phyloP scores from a whole-genome alignment of 2,888 invertebrate genomes.

The Dicycla oo region DNA sequence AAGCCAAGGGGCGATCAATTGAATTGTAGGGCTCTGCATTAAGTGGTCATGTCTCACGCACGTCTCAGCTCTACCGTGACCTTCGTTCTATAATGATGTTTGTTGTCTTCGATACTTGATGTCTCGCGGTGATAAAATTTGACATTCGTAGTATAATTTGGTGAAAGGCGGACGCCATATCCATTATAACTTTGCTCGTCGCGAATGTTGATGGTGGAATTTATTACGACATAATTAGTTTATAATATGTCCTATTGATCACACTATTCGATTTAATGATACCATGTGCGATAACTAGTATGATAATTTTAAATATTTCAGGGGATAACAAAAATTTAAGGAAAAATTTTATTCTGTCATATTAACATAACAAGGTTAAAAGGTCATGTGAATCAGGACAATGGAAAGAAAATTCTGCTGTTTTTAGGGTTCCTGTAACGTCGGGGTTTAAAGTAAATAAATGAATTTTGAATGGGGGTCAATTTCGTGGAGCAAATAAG shows the following conservation, averaged over 20 bases:
- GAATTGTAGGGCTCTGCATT: conserved; percentile 53
- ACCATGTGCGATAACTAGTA: background rate
- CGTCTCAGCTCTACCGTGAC: conserved; percentile 50
- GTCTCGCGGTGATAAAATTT: conserved; percentile 44
- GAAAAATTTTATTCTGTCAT: background rate
- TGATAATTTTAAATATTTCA: background rate
- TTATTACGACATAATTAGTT: conserved; percentile 22
- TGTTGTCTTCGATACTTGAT: conserved; percentile 53
- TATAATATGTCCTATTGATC: background rate
- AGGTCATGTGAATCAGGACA: background rate
- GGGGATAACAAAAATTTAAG: background rate
- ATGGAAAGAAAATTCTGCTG: background rate
- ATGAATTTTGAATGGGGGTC: too few relatives aligned
- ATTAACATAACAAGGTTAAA: background rate
- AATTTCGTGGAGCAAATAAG: too few relatives aligned
- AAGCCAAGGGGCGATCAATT: conserved; percentile 44
- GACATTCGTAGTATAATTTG: conserved; percentile 30
- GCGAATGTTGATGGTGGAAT: background rate
- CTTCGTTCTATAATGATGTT: conserved; percentile 59
- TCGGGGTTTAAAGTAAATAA: too few relatives aligned
- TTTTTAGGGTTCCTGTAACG: too few relatives aligned
- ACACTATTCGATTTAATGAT: background rate
- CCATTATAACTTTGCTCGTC: background rate
- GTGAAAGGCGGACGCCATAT: conserved; percentile 30
- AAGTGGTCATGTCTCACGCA: conserved; percentile 61